Conservation (phyloP, 2,888 invertebrate species). For the Lasioglossum villosulum region DNA sequence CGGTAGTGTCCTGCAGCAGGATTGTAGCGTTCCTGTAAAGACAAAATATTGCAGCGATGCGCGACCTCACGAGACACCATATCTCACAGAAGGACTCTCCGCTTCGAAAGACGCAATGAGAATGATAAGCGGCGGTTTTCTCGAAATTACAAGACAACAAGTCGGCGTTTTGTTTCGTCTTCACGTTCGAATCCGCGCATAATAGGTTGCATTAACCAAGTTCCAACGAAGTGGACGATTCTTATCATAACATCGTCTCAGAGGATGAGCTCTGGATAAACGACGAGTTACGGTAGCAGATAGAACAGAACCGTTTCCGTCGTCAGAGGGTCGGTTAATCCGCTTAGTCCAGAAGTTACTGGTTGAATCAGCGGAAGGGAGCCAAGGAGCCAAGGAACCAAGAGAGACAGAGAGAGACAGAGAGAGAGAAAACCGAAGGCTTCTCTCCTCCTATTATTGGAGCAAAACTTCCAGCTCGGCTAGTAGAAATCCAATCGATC, state of each 20-base stretch:
- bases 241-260: slow-evolving; percentile 55
- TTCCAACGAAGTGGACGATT: slow-evolving; percentile 47
- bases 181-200: slow-evolving; percentile 10
- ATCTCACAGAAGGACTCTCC: background rate
- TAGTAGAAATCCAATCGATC: slow-evolving; percentile 70
- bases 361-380: slow-evolving; percentile 64
- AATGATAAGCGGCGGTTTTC: background rate
- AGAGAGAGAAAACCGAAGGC: slow-evolving; percentile 43
- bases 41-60: no score
- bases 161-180: background rate
- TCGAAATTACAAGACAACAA: background rate
- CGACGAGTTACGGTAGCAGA: slow-evolving; percentile 54
- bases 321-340: slow-evolving; percentile 72
- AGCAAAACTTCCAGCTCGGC: slow-evolving; percentile 46
- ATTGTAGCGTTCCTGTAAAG: no score
- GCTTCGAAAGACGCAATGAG: background rate
- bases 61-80: no score
- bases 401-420: slow-evolving; percentile 50
- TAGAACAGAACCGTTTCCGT: slow-evolving; percentile 58
- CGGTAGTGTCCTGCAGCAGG: no score
- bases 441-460: slow-evolving; percentile 31
- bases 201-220: slow-evolving; percentile 35
- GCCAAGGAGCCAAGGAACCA: slow-evolving; percentile 27
- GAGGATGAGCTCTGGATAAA: slow-evolving; percentile 57
- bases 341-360: slow-evolving; percentile 75